Conservation (phyloP, 2,797 vertebrate genomes). For the Glyptemys insculpta region DNA sequence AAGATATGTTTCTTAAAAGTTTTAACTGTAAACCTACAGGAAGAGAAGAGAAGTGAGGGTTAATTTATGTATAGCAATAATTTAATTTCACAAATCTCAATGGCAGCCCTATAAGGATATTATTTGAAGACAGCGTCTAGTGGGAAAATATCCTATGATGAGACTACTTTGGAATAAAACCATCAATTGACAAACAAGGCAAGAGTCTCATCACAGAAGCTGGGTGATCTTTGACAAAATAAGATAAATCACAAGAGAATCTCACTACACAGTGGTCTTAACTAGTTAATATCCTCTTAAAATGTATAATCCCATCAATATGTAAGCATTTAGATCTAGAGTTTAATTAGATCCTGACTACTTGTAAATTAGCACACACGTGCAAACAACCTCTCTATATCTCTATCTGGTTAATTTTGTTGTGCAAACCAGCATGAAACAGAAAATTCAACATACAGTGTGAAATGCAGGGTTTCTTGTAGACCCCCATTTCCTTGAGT, state of each 20-base stretch:
- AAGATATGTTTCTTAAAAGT: not conserved
- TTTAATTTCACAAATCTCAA: constrained; percentile 63
- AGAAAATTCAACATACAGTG: not conserved
- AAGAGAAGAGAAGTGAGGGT: not conserved
- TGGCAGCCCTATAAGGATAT: constrained; percentile 49
- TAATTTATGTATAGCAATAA: constrained; percentile 48
- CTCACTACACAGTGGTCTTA: constrained; percentile 33
- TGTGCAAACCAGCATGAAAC: constrained; percentile 28
- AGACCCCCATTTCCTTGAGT: constrained; percentile 18
- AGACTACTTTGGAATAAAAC: constrained; percentile 7
- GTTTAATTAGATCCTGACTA: constrained; percentile 1
- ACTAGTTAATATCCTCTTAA: constrained; percentile 8
- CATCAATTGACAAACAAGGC: constrained; percentile 2
- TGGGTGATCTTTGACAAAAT: constrained; percentile 5
- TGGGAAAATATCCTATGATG: not conserved
- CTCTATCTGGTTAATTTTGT: not conserved
- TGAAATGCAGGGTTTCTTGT: constrained; percentile 22
- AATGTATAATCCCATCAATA: not conserved
- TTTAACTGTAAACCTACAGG: not conserved
- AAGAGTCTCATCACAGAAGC: not conserved
- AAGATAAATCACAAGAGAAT: constrained; percentile 1
- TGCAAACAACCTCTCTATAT: not conserved
- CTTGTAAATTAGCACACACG: not conserved
- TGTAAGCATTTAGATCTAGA: constrained; percentile 28
- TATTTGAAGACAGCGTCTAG: constrained; percentile 20